A percentile compares a stretch with the other conserved stretches of the same genome.
phyloP scores from a whole-genome alignment of 2,113 vertebrate species.

The Myrmophylax atrothorax region DNA sequence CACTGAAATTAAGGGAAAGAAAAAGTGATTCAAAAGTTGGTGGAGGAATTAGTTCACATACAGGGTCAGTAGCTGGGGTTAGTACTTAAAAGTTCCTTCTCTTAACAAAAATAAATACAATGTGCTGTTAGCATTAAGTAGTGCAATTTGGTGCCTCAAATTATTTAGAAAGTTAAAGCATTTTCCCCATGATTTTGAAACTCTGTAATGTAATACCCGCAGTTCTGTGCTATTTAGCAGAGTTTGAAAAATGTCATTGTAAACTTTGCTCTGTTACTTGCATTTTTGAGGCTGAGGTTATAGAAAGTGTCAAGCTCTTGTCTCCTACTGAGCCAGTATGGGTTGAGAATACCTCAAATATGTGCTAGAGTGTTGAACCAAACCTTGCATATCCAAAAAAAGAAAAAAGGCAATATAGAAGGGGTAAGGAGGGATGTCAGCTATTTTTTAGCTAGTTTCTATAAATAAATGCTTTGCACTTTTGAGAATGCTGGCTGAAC shows the following conservation, averaged over 20 bases:
- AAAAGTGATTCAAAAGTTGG: conserved; percentile 8
- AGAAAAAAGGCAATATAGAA: neutral
- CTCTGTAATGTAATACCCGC: neutral
- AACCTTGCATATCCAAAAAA: neutral
- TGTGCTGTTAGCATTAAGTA: conserved; percentile 8
- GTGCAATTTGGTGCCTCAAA: neutral
- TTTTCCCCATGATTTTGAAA: neutral
- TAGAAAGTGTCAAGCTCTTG: neutral
- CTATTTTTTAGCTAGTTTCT: neutral
- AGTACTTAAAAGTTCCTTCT: conserved; percentile 17
- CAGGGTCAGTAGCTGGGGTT: conserved; percentile 15
- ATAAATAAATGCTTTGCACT: neutral
- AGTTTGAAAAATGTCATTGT: neutral
- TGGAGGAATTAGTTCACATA: neutral
- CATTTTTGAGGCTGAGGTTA: neutral
- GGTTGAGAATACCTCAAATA: neutral
- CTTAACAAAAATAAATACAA: conserved; percentile 19
- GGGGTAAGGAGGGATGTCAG: neutral
- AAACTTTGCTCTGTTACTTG: neutral
- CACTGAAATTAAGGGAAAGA: neutral
- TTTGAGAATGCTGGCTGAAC: neutral
- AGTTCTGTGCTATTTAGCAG: neutral
- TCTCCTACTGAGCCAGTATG: neutral
- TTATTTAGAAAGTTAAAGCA: neutral
- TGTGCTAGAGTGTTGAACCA: no score